Conservation (phyloP, 1,140 invertebrate genomes). For the Coelopa frigida region DNA sequence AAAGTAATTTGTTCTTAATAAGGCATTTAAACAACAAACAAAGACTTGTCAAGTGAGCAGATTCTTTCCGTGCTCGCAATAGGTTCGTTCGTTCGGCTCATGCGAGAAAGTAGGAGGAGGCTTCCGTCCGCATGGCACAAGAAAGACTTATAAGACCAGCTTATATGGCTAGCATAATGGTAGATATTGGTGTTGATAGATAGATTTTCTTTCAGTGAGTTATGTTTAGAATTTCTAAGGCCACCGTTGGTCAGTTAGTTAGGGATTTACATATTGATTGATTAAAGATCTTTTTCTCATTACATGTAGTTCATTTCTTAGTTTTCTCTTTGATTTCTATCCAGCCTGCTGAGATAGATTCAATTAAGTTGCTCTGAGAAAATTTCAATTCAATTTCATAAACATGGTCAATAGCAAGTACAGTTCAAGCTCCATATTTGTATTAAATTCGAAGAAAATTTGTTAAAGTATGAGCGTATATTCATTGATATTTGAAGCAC, state of each 20-base stretch:
- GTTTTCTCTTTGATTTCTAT: constrained; percentile 12
- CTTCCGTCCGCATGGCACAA: too few relatives aligned
- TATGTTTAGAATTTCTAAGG: not conserved
- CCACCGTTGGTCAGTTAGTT: not conserved
- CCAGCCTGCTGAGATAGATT: constrained; percentile 39
- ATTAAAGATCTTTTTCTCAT: too few relatives aligned
- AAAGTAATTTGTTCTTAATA: too few relatives aligned
- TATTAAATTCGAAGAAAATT: not conserved
- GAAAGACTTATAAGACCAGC: constrained; percentile 5
- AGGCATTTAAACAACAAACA: too few relatives aligned
- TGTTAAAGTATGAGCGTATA: not conserved
- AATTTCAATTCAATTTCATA: constrained; percentile 28
- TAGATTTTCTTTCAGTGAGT: not conserved
- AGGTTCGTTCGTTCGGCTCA: too few relatives aligned
- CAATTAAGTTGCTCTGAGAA: not conserved
- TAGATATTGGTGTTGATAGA: not conserved
- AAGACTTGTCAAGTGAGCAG: too few relatives aligned
- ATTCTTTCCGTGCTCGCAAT: too few relatives aligned
- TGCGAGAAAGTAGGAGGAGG: too few relatives aligned
- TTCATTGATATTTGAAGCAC: not conserved
- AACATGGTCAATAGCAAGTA: too few relatives aligned
- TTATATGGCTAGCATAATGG: constrained; percentile 4
- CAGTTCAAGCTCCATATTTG: not conserved
- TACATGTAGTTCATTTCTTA: too few relatives aligned
- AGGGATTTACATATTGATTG: not conserved